A percentile compares a stretch with the other conserved stretches of the same genome.
These are phyloP conservation scores for Eupelmus urozonus DNA, from an alignment of 2,888 invertebrate genomes.

Conservation along the genomic window DNA sequence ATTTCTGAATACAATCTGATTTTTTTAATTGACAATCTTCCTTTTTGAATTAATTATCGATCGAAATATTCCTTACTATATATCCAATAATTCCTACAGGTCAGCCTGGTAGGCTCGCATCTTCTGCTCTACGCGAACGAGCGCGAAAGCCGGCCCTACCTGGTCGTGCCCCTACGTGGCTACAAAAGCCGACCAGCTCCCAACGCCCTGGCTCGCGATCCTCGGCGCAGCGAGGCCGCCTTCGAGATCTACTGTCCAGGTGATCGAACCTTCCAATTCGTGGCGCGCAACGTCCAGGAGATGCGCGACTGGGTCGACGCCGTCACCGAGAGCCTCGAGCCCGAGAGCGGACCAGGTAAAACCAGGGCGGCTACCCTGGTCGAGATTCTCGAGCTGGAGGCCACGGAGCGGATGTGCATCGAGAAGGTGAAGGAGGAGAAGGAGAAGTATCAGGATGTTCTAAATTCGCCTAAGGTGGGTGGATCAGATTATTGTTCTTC, in stretches of 20 bases:
- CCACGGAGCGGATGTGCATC: slow-evolving; percentile 48
- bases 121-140: slow-evolving; percentile 71
- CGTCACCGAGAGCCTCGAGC: slow-evolving; percentile 44
- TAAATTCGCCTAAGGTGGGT: slow-evolving; percentile 51
- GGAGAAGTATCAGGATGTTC: slow-evolving; percentile 57
- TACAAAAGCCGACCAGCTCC: slow-evolving; percentile 72
- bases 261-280: slow-evolving; percentile 71
- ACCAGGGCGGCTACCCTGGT: slow-evolving; percentile 18
- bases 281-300: slow-evolving; percentile 69
- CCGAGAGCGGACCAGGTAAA: not conserved
- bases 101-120: slow-evolving; percentile 70
- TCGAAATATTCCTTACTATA: too few species aligned
- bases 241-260: slow-evolving; percentile 74
- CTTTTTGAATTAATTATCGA: too few species aligned
- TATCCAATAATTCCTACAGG: too few species aligned
- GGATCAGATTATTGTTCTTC: too few species aligned
- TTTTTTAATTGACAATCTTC: too few species aligned
- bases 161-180: slow-evolving; percentile 68
- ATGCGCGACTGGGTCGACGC: slow-evolving; percentile 74
- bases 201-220: slow-evolving; percentile 65
- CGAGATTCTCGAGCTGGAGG: slow-evolving; percentile 51
- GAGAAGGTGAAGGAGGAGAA: slow-evolving; percentile 56
- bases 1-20: too few species aligned
- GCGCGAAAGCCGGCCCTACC: slow-evolving; percentile 68
- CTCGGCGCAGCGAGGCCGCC: slow-evolving; percentile 69